phyloP scores from a whole-genome alignment of 2,113 vertebrate species.

The Lepus europaeus region DNA sequence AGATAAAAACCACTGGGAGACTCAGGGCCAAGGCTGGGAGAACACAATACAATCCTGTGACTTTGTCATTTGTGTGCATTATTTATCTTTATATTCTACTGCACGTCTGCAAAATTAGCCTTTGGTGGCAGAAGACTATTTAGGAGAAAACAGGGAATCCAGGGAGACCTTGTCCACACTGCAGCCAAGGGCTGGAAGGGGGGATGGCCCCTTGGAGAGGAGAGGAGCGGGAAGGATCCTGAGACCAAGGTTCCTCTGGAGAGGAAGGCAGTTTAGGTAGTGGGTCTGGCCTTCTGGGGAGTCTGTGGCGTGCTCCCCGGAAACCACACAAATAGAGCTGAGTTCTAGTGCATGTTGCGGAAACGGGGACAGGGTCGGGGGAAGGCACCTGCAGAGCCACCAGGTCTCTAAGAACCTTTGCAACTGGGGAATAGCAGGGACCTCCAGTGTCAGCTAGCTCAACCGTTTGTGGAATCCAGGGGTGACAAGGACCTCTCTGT shows the following conservation, averaged over 20 bases:
- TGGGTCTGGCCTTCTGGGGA: neutral
- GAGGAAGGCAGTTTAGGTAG: neutral
- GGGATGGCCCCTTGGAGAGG: neutral
- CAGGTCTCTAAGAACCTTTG: neutral
- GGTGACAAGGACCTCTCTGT: neutral
- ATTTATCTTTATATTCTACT: constrained; percentile 59
- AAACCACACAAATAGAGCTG: neutral
- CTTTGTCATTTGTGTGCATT: constrained; percentile 14
- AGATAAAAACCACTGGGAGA: neutral
- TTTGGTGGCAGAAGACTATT: constrained; percentile 1
- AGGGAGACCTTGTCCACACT: neutral
- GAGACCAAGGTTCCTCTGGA: neutral
- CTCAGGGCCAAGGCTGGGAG: neutral
- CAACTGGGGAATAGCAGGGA: neutral
- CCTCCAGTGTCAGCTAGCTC: neutral
- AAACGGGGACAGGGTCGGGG: neutral
- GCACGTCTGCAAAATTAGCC: neutral
- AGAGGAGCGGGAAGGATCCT: neutral
- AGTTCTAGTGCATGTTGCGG: neutral
- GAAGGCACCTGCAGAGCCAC: neutral
- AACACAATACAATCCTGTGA: constrained; percentile 21
- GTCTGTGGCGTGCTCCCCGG: neutral
- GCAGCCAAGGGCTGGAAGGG: neutral
- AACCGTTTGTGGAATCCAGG: neutral
- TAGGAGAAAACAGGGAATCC: neutral